These are phyloP conservation scores for Mustela lutreola DNA, from an alignment of 2,113 vertebrate genomes.

Conservation along the genomic window DNA sequence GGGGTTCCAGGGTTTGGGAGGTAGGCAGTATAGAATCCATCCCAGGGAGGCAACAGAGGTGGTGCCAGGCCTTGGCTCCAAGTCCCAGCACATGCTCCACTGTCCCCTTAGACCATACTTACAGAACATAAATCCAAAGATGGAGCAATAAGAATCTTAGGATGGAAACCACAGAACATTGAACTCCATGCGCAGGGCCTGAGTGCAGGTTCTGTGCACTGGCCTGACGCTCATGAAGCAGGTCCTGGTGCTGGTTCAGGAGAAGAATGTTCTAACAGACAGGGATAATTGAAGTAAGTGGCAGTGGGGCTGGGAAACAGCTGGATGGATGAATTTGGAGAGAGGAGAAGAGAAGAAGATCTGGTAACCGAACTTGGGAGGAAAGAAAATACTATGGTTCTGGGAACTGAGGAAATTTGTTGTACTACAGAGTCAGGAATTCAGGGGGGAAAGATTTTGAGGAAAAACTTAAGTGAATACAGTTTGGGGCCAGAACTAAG, in stretches of 20 bases:
- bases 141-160: neutral
- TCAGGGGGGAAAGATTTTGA: neutral
- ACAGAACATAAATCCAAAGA: neutral
- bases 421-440: neutral
- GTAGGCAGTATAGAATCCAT: neutral
- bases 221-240: neutral
- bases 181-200: neutral
- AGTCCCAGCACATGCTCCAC: neutral
- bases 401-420: neutral
- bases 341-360: neutral
- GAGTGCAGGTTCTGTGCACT: neutral
- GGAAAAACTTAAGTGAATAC: neutral
- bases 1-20: neutral
- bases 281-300: neutral
- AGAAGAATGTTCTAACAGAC: neutral
- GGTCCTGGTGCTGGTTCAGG: neutral
- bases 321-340: neutral
- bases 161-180: neutral
- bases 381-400: neutral
- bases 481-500: neutral
- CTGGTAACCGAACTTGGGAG: neutral
- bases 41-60: neutral
- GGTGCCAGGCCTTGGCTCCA: neutral
- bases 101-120: neutral
- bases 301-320: neutral